phyloP scores from a whole-genome alignment of 2,113 vertebrate genomes.

The Chamaea fasciata region DNA sequence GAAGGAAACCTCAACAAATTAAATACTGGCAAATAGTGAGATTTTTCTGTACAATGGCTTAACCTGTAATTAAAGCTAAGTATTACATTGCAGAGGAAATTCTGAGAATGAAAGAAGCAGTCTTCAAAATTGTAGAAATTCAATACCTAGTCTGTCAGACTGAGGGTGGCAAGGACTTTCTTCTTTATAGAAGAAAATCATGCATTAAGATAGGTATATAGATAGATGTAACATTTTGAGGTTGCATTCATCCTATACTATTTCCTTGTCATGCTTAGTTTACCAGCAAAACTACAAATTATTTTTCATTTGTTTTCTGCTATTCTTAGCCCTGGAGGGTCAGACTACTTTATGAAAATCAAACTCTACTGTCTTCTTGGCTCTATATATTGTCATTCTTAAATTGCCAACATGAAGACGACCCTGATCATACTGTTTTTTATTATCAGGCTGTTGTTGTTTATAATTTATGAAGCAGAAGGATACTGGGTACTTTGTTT shows the following conservation, averaged over 20 bases:
- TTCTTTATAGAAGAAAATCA: background rate
- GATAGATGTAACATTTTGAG: background rate
- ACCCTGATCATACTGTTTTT: slow-evolving; percentile 12
- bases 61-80: background rate
- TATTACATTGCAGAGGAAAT: background rate
- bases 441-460: slow-evolving; percentile 21
- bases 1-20: background rate
- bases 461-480: slow-evolving; percentile 58
- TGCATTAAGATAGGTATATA: background rate
- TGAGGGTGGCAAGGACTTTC: background rate
- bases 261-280: slow-evolving; percentile 47
- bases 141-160: background rate
- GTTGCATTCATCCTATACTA: background rate
- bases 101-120: background rate
- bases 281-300: slow-evolving; percentile 4
- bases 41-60: background rate
- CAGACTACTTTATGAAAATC: slow-evolving; percentile 21
- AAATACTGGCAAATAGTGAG: background rate
- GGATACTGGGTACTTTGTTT: background rate
- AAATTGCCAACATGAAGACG: background rate
- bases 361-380: background rate
- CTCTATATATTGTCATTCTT: background rate
- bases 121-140: background rate
- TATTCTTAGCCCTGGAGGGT: background rate
- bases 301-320: slow-evolving; percentile 34